Evolutionary conservation across 2,113 vertebrate genomes (phyloP), one percentile per base, ranked within the genome.

Genomic region (Bos javanicus): DNA sequence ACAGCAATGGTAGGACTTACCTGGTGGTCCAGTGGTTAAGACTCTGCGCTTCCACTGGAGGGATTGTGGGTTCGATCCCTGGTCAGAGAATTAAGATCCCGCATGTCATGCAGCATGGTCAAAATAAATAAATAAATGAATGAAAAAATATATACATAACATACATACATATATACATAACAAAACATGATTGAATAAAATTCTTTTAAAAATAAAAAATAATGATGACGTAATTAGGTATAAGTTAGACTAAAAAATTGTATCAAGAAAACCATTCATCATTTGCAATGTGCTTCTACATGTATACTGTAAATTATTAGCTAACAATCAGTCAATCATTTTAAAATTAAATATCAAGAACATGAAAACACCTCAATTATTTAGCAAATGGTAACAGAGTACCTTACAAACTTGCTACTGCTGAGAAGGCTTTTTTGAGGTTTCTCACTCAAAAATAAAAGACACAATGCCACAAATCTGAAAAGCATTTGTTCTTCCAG

Each of bases 391-490:
- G 14, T 46, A 82, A 82, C 52, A 54, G 0, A 43, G 19, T 26
- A n/a, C 2, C 36, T 94, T 46, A 80, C 0, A 87, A 80, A 89
- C 64, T n/a, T 84, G 83, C 43, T 87, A 64, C 86, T 82, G 16
- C 80, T 80, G n/a, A 84, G 21, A 87, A 80, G 16, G 0, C 14
- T 80, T 87, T 90, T 90, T 13, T 26, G 67, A 88, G n/a, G 3
- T 48, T 91, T 86, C 39, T 86, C 54, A 33, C n/a, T 87, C 74
- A 84, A 91, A 95, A 95, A 76, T 43, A 50, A 96, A 95, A 62
- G 25, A 64, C 14, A 86, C 96, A 81, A 13, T 5, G 6, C 15
- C 17, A 30, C 10, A 97, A 87, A 60, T 71, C 6, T 88, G 6
- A 43, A 56, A 97, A 93, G 71, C 15, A 82, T 15, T 60, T 94